A percentile compares a stretch with the other conserved stretches of the same genome.
phyloP scores from a whole-genome alignment of 2,797 vertebrate species.

The Cyprinella venusta region DNA sequence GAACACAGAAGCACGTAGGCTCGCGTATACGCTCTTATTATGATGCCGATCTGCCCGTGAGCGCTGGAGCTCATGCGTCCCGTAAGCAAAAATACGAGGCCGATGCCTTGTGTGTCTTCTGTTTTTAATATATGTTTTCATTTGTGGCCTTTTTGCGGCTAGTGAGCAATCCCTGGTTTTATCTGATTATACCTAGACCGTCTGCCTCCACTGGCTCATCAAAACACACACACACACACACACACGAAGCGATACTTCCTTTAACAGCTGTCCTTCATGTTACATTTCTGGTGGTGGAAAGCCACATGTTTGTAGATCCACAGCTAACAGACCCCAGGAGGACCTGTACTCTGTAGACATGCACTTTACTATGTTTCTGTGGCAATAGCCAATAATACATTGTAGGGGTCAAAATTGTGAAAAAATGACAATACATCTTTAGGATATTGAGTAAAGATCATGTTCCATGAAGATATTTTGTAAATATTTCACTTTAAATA shows the following conservation, averaged over 20 bases:
- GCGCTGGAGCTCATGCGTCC: conserved; percentile 67
- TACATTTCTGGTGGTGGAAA: conserved; percentile 53
- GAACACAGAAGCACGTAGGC: conserved; percentile 43
- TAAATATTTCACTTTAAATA: too few relatives aligned
- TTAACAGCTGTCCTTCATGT: conserved; percentile 69
- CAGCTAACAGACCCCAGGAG: conserved; percentile 20
- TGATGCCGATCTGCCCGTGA: conserved; percentile 67
- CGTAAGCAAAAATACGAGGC: conserved; percentile 71
- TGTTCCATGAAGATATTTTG: too few relatives aligned
- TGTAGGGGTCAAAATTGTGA: too few relatives aligned
- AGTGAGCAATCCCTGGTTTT: conserved; percentile 77
- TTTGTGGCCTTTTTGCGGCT: conserved; percentile 70
- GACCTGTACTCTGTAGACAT: conserved; percentile 1
- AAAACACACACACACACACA: conserved; percentile 68
- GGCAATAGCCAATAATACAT: too few relatives aligned
- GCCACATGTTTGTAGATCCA: conserved; percentile 37
- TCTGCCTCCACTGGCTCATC: conserved; percentile 75
- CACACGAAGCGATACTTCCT: conserved; percentile 65
- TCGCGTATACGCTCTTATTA: conserved; percentile 59
- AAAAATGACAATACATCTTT: too few relatives aligned
- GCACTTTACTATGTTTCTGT: conserved; percentile 1
- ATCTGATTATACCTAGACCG: conserved; percentile 80
- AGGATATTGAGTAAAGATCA: too few relatives aligned
- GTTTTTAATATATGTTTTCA: conserved; percentile 68
- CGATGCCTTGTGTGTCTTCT: conserved; percentile 65